phyloP scores from a whole-genome alignment of 2,797 vertebrate species.

The Falco columbarius region DNA sequence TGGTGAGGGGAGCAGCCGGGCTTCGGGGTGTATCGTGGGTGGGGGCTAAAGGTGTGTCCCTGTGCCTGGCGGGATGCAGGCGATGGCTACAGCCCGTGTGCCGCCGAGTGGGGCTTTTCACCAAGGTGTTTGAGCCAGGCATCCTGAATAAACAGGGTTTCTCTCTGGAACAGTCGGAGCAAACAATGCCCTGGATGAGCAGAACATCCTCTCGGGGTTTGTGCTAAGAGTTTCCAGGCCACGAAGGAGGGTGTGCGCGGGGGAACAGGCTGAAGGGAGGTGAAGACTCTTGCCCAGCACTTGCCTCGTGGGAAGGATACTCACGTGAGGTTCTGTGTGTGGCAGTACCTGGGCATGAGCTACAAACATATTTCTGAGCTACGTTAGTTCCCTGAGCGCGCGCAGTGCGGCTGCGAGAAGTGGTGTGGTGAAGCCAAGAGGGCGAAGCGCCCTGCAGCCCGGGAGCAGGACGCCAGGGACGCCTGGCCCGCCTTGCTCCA shows the following conservation, averaged over 20 bases:
- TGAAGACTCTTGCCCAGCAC: background rate
- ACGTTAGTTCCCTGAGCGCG: accelerated
- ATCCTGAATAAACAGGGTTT: background rate
- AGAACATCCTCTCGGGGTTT: background rate
- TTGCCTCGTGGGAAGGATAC: background rate
- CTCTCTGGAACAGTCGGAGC: background rate
- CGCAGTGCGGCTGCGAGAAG: background rate
- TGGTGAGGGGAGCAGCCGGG: accelerated
- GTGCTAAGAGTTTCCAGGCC: background rate
- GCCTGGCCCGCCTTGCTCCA: accelerated
- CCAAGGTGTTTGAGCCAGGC: background rate
- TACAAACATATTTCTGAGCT: accelerated
- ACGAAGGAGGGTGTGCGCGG: accelerated
- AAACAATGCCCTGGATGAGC: background rate
- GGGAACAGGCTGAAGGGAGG: background rate
- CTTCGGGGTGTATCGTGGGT: accelerated
- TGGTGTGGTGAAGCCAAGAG: accelerated
- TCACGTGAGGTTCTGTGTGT: accelerated
- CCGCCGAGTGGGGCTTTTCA: background rate
- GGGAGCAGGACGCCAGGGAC: accelerated
- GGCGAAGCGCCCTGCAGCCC: background rate
- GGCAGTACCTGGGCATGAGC: accelerated
- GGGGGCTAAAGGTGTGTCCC: background rate
- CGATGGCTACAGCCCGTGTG: accelerated
- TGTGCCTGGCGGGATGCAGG: background rate